phyloP scores from a whole-genome alignment of 2,113 vertebrate species.

The Phylloscopus whistleri region DNA sequence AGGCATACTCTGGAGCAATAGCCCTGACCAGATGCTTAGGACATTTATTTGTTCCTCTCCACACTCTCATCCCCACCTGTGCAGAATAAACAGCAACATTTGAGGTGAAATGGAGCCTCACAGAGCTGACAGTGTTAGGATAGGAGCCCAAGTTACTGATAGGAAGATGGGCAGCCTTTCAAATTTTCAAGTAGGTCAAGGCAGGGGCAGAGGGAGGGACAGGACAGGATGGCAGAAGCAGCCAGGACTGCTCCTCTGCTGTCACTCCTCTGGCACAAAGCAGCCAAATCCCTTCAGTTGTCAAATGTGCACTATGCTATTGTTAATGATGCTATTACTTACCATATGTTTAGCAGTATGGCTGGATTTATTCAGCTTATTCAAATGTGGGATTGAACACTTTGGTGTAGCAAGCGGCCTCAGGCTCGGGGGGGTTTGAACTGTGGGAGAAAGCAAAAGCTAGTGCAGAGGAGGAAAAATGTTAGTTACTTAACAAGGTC shows the following conservation, averaged over 20 bases:
- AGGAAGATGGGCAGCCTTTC: slow-evolving; percentile 1
- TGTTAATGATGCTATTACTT: slow-evolving; percentile 67
- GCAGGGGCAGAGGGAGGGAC: not conserved
- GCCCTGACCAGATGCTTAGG: not conserved
- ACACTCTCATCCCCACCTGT: not conserved
- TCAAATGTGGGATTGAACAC: slow-evolving; percentile 5
- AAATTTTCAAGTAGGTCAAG: slow-evolving; percentile 2
- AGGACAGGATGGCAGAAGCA: not conserved
- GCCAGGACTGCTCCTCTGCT: not conserved
- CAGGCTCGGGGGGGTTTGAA: not conserved
- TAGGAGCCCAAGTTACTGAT: not conserved
- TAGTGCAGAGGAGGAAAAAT: slow-evolving; percentile 29
- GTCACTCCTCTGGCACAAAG: slow-evolving; percentile 10
- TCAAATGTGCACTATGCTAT: slow-evolving; percentile 47
- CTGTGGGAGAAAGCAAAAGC: slow-evolving; percentile 17
- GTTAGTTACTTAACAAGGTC: slow-evolving; percentile 45
- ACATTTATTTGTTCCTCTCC: not conserved
- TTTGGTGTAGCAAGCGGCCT: not conserved
- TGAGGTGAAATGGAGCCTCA: not conserved
- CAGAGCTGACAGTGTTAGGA: not conserved
- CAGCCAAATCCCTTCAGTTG: slow-evolving; percentile 53
- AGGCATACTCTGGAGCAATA: rapidly evolving
- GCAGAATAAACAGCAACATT: not conserved
- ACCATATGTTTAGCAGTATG: slow-evolving; percentile 62
- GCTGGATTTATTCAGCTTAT: slow-evolving; percentile 44